A percentile compares a stretch with the other conserved stretches of the same genome.
Evolutionary conservation across 2,113 vertebrate genomes (phyloP).

Genomic region (Corydoras maculifer): DNA sequence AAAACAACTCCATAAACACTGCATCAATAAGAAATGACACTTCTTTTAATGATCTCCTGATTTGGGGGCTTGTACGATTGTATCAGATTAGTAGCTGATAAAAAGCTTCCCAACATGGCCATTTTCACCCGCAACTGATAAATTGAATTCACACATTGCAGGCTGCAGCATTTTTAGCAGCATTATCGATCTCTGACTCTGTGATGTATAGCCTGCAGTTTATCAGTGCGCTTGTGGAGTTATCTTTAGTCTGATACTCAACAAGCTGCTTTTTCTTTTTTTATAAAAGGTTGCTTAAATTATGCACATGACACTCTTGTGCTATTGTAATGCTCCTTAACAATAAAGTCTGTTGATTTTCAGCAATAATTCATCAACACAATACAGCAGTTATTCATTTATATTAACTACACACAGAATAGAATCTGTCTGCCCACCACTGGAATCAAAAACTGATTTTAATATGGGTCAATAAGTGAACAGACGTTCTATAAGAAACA

Average conservation of each 20-base stretch:
- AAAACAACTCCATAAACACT: not conserved
- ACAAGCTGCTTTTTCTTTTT: constrained; percentile 16
- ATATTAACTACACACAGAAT: too few relatives aligned
- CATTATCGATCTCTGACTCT: constrained; percentile 18
- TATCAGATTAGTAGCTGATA: not conserved
- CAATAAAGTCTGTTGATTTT: too few relatives aligned
- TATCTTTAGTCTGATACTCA: constrained; percentile 15
- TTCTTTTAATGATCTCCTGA: not conserved
- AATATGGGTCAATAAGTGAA: too few relatives aligned
- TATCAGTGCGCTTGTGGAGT: constrained; percentile 7
- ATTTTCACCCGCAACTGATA: not conserved
- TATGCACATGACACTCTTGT: too few relatives aligned
- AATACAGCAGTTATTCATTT: too few relatives aligned
- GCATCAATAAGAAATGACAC: not conserved
- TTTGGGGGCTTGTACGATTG: not conserved
- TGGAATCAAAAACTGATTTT: too few relatives aligned
- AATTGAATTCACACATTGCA: constrained; percentile 22
- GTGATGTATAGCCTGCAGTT: constrained; percentile 25
- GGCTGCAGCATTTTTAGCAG: constrained; percentile 10
- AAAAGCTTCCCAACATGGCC: not conserved
- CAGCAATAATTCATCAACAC: too few relatives aligned
- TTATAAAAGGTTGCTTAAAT: too few relatives aligned
- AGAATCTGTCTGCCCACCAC: too few relatives aligned
- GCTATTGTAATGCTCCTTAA: too few relatives aligned
- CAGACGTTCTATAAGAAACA: too few relatives aligned